Conservation (phyloP, 2,888 invertebrate genomes). For the Sericinus montela region DNA sequence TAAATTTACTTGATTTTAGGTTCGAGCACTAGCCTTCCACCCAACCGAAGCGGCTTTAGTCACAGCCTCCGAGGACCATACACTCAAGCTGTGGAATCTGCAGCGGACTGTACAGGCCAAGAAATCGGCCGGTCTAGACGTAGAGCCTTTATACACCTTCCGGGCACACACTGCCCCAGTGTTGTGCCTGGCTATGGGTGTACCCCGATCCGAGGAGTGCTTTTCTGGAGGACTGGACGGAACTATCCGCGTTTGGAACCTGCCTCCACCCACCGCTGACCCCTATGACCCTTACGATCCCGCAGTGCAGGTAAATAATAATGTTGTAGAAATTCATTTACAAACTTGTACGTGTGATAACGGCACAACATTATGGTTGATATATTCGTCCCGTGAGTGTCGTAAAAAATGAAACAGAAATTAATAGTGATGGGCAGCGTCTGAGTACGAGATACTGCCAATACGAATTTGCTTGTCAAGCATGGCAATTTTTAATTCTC, state of each 20-base stretch:
- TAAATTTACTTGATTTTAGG: constrained; percentile 66
- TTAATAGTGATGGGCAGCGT: too few species aligned
- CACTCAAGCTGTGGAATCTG: constrained; percentile 99
- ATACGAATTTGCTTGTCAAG: too few species aligned
- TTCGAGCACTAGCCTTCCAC: constrained; percentile 94
- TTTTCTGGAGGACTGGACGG: constrained; percentile 98
- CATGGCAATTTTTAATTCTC: too few species aligned
- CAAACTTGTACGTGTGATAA: too few species aligned
- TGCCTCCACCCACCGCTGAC: constrained; percentile 96
- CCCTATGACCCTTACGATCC: constrained; percentile 98
- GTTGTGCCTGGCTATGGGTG: constrained; percentile 95
- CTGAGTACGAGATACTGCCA: too few species aligned
- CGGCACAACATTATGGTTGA: too few species aligned
- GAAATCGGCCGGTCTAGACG: constrained; percentile 97
- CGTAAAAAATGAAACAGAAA: too few species aligned
- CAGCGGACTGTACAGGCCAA: constrained; percentile 98
- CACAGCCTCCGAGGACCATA: constrained; percentile 99
- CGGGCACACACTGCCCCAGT: constrained; percentile 97
- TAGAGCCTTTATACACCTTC: constrained; percentile 99
- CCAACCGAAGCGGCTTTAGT: constrained; percentile 97
- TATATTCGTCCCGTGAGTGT: too few species aligned
- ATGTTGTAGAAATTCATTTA: too few species aligned
- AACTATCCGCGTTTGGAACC: constrained; percentile 97
- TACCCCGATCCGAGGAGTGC: constrained; percentile 95
- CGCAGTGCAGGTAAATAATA: constrained; percentile 82